These are phyloP conservation scores for Epizoanthus stellaris DNA, from an alignment of 92 coral and sea anemone genomes.

Conservation along the genomic window DNA sequence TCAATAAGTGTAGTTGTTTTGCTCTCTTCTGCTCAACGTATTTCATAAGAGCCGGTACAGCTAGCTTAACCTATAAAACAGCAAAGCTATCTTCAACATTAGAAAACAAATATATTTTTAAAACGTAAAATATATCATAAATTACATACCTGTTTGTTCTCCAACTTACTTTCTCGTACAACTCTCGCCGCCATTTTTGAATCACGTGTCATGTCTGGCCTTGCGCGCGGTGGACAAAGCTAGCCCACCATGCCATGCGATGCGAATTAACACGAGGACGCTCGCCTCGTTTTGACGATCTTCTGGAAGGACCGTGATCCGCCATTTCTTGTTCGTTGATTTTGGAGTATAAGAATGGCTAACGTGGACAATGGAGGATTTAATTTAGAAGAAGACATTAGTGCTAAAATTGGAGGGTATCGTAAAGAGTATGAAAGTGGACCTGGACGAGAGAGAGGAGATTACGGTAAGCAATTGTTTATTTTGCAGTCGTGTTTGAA, in stretches of 20 bases:
- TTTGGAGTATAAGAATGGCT: conserved; percentile 13
- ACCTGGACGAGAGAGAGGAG: conserved; percentile 43
- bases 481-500: no score
- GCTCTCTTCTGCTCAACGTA: conserved; percentile 65
- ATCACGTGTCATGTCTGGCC: conserved; percentile 17
- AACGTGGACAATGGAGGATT: conserved; percentile 38
- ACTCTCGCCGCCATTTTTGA: conserved; percentile 81
- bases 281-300: conserved; percentile 24
- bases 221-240: no score
- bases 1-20: conserved; percentile 65
- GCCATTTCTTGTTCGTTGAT: conserved; percentile 23
- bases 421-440: conserved; percentile 37
- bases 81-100: neutral
- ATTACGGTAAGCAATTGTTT: conserved; percentile 1
- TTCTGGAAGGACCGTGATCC: neutral
- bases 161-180: conserved; percentile 79
- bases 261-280: conserved; percentile 1
- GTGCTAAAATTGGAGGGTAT: conserved; percentile 42
- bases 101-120: neutral
- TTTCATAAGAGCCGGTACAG: conserved; percentile 86
- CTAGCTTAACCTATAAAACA: conserved; percentile 74
- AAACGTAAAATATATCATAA: neutral
- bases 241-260: no score
- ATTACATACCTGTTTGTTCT: conserved; percentile 74
- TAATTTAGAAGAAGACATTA: conserved; percentile 42